phyloP scores from a whole-genome alignment of 2,113 vertebrate species.

The Gadus macrocephalus region DNA sequence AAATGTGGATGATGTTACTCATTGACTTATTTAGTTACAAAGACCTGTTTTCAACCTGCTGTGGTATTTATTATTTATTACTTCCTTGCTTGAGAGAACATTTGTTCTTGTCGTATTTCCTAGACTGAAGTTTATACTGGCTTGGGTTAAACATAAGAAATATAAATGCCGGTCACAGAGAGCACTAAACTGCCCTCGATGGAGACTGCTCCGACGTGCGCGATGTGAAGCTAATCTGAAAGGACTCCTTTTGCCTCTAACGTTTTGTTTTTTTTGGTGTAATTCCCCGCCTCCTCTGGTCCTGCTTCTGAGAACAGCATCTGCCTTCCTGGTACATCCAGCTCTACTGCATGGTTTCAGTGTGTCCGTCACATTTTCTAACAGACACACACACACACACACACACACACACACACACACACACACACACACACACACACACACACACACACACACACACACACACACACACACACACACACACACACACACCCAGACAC shows the following conservation, averaged over 20 bases:
- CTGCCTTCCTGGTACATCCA: slow-evolving; percentile 26
- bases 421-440: background rate
- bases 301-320: slow-evolving; percentile 30
- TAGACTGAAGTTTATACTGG: no score
- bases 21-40: no score
- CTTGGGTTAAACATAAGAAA: no score
- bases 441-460: slow-evolving; percentile 12
- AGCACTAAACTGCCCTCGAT: no score
- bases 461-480: slow-evolving; percentile 1
- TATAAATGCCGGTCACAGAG: no score
- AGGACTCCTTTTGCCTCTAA: background rate
- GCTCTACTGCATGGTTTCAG: slow-evolving; percentile 9
- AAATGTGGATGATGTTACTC: no score
- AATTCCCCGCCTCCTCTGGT: slow-evolving; percentile 8
- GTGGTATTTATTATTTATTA: no score
- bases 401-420: slow-evolving; percentile 3
- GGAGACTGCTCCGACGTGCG: no score
- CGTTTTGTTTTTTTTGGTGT: slow-evolving; percentile 11
- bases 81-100: no score
- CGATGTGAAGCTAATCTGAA: no score
- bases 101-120: no score
- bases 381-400: background rate
- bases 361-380: background rate
- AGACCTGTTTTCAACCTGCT: no score
- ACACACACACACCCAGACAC: background rate